Conservation (phyloP, 37 sponge, comb jelly and placozoan species). For the Mnemiopsis leidyi region DNA sequence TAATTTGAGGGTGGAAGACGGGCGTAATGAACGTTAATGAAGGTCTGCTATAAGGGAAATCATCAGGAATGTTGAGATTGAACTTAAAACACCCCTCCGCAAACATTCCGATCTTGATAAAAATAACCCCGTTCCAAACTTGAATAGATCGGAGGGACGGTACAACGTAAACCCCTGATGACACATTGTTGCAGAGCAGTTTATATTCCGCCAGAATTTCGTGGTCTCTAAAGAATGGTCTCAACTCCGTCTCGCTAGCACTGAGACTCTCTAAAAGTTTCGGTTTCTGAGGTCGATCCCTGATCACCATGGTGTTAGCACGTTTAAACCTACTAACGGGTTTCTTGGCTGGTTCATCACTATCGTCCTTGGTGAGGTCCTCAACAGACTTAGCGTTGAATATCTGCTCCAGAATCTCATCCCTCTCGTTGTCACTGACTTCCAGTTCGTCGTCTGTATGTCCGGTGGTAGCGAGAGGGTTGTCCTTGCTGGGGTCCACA, state of each 20-base stretch:
- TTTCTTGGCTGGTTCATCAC: not conserved
- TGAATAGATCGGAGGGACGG: slow-evolving; percentile 15
- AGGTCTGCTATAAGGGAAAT: slow-evolving; percentile 52
- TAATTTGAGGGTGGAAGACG: slow-evolving; percentile 53
- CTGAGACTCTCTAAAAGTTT: too few species aligned
- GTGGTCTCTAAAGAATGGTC: slow-evolving; percentile 44
- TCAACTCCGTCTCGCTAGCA: not conserved
- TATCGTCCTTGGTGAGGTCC: not conserved
- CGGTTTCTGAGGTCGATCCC: not conserved
- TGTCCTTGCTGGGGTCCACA: not conserved
- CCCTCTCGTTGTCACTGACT: slow-evolving; percentile 35
- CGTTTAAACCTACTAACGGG: not conserved
- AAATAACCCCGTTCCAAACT: slow-evolving; percentile 55
- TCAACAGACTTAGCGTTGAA: slow-evolving; percentile 20
- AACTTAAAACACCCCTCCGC: slow-evolving; percentile 63
- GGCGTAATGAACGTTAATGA: slow-evolving; percentile 20
- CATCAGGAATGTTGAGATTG: slow-evolving; percentile 57
- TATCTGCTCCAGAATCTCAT: slow-evolving; percentile 43
- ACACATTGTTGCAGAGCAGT: slow-evolving; percentile 39
- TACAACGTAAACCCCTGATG: slow-evolving; percentile 21
- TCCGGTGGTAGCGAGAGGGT: not conserved
- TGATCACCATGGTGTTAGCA: slow-evolving; percentile 31
- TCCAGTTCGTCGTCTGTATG: not conserved
- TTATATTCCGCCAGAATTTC: slow-evolving; percentile 59
- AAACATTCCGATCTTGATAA: slow-evolving; percentile 46